phyloP scores from a whole-genome alignment of 2,113 vertebrate species.

The Anhinga rufa region DNA sequence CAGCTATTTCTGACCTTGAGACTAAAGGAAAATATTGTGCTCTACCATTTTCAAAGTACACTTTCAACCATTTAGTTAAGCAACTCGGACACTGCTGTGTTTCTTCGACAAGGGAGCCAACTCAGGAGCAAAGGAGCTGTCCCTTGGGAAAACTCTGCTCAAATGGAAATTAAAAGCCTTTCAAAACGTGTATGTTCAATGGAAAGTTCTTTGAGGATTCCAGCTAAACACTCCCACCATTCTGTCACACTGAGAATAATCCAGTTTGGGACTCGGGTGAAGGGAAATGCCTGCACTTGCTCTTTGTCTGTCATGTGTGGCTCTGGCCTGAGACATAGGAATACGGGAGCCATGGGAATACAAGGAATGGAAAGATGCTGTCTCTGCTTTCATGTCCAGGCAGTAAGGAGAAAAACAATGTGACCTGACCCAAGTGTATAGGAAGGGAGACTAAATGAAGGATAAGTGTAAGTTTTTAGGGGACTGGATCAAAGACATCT shows the following conservation, averaged over 20 bases:
- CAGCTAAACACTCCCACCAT: neutral
- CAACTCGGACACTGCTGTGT: rapidly evolving
- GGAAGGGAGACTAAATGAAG: neutral
- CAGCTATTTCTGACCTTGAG: neutral
- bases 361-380: neutral
- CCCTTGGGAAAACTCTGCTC: neutral
- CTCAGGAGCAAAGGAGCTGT: neutral
- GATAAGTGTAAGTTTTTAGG: neutral
- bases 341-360: neutral
- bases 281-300: neutral
- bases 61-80: neutral
- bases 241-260: neutral
- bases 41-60: neutral
- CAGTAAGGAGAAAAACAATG: neutral
- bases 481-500: neutral
- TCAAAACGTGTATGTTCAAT: neutral
- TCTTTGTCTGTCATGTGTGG: neutral
- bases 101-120: neutral
- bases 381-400: neutral
- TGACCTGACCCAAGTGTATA: neutral
- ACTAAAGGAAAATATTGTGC: neutral
- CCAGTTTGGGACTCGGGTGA: neutral
- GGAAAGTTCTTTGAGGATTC: neutral
- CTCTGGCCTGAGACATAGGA: neutral
- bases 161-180: neutral